Conservation (phyloP, 2,888 invertebrate species). For the Tanytarsus gracilentus region DNA sequence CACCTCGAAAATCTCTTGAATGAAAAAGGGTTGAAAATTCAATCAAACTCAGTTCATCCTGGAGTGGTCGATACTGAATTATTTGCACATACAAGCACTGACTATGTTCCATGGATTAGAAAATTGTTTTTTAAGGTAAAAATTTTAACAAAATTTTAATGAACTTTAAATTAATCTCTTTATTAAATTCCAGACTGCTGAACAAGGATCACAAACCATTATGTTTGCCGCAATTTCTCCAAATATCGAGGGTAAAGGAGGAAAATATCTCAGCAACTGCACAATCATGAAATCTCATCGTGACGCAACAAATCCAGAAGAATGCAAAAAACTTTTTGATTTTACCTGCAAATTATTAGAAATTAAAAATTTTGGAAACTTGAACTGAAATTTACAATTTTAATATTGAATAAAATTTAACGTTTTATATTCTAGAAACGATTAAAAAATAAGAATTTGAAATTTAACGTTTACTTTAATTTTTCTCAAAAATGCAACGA, state of each 20-base stretch:
- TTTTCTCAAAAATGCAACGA: no score
- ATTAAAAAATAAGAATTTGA: no score
- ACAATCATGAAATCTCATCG: conserved; percentile 48
- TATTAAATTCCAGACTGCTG: conserved; percentile 50
- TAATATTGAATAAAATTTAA: no score
- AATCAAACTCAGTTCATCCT: conserved; percentile 71
- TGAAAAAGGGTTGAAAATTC: conserved; percentile 49
- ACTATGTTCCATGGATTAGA: conserved; percentile 53
- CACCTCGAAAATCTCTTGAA: conserved; percentile 50
- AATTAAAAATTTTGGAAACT: conserved; percentile 45
- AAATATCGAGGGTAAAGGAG: conserved; percentile 63
- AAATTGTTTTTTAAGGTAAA: conserved; percentile 61
- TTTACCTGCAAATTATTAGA: conserved; percentile 54
- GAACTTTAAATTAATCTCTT: background rate
- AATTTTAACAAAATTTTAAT: background rate
- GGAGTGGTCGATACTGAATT: conserved; percentile 79
- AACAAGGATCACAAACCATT: conserved; percentile 69
- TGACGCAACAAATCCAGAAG: conserved; percentile 48
- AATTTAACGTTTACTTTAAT: no score
- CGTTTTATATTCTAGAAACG: no score
- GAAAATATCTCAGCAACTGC: conserved; percentile 73
- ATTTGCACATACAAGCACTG: conserved; percentile 60
- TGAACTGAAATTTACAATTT: background rate
- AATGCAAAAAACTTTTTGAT: conserved; percentile 60
- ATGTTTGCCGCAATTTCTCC: conserved; percentile 67